A percentile compares a stretch with the other conserved stretches of the same genome.
phyloP scores from a whole-genome alignment of 2,888 invertebrate species.

The Nycteola revayana region DNA sequence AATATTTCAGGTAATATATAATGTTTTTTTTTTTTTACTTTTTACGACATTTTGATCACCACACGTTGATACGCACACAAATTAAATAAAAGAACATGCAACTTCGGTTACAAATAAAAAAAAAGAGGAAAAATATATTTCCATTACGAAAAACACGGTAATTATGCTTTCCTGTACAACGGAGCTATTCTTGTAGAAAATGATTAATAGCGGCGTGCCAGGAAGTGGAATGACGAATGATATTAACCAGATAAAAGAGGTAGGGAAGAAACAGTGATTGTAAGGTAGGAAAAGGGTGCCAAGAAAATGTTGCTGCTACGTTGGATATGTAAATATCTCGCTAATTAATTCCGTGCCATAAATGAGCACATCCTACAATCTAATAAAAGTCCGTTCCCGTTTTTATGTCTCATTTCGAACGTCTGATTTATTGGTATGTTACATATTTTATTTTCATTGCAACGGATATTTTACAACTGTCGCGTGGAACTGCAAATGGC shows the following conservation, averaged over 20 bases:
- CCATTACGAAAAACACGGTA: too few relatives aligned
- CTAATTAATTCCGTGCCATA: constrained; percentile 16
- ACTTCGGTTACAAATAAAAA: too few relatives aligned
- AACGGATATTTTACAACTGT: too few relatives aligned
- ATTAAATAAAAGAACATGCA: too few relatives aligned
- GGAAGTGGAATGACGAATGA: constrained; percentile 8
- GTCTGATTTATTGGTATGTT: not conserved
- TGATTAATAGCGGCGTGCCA: constrained; percentile 10
- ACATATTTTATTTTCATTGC: not conserved
- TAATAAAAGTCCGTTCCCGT: constrained; percentile 11
- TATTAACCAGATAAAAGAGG: constrained; percentile 4
- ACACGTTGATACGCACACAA: too few relatives aligned
- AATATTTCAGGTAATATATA: too few relatives aligned
- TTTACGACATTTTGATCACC: too few relatives aligned
- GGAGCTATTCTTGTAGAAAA: not conserved
- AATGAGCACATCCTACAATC: constrained; percentile 8
- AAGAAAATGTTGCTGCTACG: constrained; percentile 7
- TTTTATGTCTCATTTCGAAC: not conserved
- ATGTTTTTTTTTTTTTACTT: too few relatives aligned
- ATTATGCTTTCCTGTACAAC: too few relatives aligned
- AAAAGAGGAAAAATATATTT: too few relatives aligned
- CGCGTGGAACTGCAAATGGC: too few relatives aligned
- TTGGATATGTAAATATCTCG: constrained; percentile 11
- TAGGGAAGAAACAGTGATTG: constrained; percentile 13
- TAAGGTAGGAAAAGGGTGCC: constrained; percentile 10